Evolutionary conservation across 2,797 vertebrate genomes (phyloP).

Genomic region (Dryobates pubescens): DNA sequence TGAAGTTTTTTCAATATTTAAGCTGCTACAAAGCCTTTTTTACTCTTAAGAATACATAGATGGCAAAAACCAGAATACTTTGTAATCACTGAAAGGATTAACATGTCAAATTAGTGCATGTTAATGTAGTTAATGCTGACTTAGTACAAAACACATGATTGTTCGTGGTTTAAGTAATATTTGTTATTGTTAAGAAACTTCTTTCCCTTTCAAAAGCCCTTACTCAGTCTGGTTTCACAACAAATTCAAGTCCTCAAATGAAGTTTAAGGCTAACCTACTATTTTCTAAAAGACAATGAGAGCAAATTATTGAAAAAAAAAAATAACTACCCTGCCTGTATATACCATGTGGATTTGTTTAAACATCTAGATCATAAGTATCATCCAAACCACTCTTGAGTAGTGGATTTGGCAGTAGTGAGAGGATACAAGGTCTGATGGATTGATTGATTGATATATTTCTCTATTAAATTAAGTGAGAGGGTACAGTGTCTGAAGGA

Average conservation of each 20-base stretch:
- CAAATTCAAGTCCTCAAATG: neutral
- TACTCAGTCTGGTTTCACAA: neutral
- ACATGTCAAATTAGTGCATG: neutral
- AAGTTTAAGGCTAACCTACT: neutral
- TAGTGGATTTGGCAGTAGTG: neutral
- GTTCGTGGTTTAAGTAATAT: neutral
- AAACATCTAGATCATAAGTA: neutral
- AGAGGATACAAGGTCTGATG: neutral
- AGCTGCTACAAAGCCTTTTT: neutral
- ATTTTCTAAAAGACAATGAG: neutral
- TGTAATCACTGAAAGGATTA: neutral
- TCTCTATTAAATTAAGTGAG: too few species aligned
- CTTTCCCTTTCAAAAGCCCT: neutral
- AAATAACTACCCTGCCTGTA: neutral
- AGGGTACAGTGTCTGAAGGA: too few species aligned
- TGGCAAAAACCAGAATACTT: neutral
- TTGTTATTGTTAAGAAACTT: neutral
- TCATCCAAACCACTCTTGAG: neutral
- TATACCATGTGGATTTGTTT: neutral
- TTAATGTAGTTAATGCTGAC: neutral
- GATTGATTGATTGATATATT: neutral
- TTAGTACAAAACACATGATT: neutral
- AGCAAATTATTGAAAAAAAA: neutral
- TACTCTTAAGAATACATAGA: neutral
- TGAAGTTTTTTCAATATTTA: neutral